Percentiles rank a stretch among this genome's conserved stretches.
phyloP scores from a whole-genome alignment of 2,888 invertebrate species.

The Uloborus plumipes region DNA sequence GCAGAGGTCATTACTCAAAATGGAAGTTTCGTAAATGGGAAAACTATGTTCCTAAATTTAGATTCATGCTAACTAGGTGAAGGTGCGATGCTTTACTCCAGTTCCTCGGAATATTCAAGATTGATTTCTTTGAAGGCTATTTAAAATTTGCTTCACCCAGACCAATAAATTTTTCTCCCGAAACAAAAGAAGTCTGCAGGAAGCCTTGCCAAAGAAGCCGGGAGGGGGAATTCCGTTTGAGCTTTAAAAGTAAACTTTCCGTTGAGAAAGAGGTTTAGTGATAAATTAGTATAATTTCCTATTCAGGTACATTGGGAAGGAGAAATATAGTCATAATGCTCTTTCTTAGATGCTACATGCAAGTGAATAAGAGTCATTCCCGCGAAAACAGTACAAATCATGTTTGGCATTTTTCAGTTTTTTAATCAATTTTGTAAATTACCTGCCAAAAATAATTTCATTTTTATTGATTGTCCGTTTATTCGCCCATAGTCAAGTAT shows the following conservation, averaged over 20 bases:
- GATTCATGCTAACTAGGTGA: constrained; percentile 56
- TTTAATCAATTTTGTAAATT: too few relatives aligned
- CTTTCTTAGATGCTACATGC: too few relatives aligned
- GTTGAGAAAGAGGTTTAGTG: constrained; percentile 24
- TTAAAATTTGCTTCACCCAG: constrained; percentile 50
- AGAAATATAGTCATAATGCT: too few relatives aligned
- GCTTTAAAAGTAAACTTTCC: constrained; percentile 24
- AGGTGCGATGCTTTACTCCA: constrained; percentile 36
- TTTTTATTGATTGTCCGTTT: too few relatives aligned
- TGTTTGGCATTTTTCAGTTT: too few relatives aligned
- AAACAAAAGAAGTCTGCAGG: constrained; percentile 40
- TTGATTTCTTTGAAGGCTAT: constrained; percentile 50
- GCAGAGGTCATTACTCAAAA: constrained; percentile 53
- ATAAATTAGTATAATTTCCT: constrained; percentile 51
- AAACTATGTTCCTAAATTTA: constrained; percentile 59
- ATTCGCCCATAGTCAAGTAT: too few relatives aligned
- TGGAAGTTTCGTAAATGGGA: constrained; percentile 59
- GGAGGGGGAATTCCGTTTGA: constrained; percentile 21
- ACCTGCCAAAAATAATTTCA: too few relatives aligned
- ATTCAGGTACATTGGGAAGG: constrained; percentile 34
- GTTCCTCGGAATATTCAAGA: constrained; percentile 39
- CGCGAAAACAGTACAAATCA: too few relatives aligned
- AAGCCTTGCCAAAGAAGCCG: too few relatives aligned
- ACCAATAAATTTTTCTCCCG: constrained; percentile 30
- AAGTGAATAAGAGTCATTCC: too few relatives aligned